A percentile compares a stretch with the other conserved stretches of the same genome.
Evolutionary conservation across 2,888 invertebrate genomes (phyloP).

Genomic region (Pasiphila rectangulata): DNA sequence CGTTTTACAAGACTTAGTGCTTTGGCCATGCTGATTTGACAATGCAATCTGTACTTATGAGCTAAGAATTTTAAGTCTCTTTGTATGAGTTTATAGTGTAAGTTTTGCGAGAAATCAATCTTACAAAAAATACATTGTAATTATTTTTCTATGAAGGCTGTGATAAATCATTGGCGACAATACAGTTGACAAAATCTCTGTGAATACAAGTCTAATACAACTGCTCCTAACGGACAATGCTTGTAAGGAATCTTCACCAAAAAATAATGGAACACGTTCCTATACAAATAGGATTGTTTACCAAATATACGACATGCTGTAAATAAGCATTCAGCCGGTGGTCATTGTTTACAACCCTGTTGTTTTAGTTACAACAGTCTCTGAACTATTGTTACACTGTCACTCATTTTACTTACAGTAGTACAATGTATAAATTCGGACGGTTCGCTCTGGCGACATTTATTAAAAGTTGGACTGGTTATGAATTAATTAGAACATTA

Average conservation of each 20-base stretch:
- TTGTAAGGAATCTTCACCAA: slow-evolving; percentile 47
- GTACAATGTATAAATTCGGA: slow-evolving; percentile 55
- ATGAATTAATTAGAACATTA: slow-evolving; percentile 50
- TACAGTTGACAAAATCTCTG: slow-evolving; percentile 57
- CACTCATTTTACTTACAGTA: slow-evolving; percentile 49
- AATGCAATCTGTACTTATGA: slow-evolving; percentile 36
- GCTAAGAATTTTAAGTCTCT: slow-evolving; percentile 22
- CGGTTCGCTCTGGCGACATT: slow-evolving; percentile 53
- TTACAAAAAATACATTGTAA: slow-evolving; percentile 37
- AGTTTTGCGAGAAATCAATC: slow-evolving; percentile 17
- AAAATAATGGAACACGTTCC: slow-evolving; percentile 54
- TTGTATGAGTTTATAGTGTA: neutral
- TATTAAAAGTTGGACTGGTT: slow-evolving; percentile 53
- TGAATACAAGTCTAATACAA: slow-evolving; percentile 47
- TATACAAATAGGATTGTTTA: slow-evolving; percentile 45
- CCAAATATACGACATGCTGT: slow-evolving; percentile 60
- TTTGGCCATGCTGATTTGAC: slow-evolving; percentile 71
- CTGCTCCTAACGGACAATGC: slow-evolving; percentile 46
- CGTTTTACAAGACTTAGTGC: slow-evolving; percentile 59
- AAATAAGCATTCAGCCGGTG: slow-evolving; percentile 58
- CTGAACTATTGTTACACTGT: slow-evolving; percentile 37
- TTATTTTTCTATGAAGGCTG: slow-evolving; percentile 45
- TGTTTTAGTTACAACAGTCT: slow-evolving; percentile 48
- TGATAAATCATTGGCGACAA: slow-evolving; percentile 69
- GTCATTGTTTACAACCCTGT: slow-evolving; percentile 56